phyloP scores from a whole-genome alignment of 2,888 invertebrate genomes.

The Agapetus fuscipes region DNA sequence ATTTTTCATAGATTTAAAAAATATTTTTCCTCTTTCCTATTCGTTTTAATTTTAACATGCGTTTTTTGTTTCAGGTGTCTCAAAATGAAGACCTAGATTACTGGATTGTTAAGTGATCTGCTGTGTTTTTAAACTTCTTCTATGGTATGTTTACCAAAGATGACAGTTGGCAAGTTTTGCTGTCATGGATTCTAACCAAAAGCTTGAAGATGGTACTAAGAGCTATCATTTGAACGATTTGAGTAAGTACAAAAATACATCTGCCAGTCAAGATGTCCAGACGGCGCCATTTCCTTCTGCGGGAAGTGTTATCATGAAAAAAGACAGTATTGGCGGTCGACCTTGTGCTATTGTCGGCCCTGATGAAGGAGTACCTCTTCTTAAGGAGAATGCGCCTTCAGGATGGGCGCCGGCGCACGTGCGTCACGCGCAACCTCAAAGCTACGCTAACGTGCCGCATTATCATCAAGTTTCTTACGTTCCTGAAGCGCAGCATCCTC shows the following conservation, averaged over 20 bases:
- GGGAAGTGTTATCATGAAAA: constrained; percentile 2
- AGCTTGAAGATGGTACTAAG: too few relatives aligned
- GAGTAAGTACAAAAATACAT: constrained; percentile 4
- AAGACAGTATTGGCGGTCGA: constrained; percentile 20
- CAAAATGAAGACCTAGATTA: too few relatives aligned
- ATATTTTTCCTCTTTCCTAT: too few relatives aligned
- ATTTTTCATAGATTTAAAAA: too few relatives aligned
- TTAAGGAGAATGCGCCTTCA: constrained; percentile 33
- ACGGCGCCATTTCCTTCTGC: background rate
- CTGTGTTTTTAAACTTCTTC: too few relatives aligned
- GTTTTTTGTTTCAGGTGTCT: too few relatives aligned
- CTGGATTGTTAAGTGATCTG: too few relatives aligned
- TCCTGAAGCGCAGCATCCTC: constrained; percentile 6
- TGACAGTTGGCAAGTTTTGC: too few relatives aligned
- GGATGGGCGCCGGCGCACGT: background rate
- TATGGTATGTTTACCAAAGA: too few relatives aligned
- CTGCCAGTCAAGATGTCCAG: constrained; percentile 1
- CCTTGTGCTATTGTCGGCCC: constrained; percentile 46
- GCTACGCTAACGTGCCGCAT: background rate
- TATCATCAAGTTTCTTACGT: background rate
- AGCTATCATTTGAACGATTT: constrained; percentile 1
- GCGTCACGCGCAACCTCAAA: background rate
- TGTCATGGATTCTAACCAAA: too few relatives aligned
- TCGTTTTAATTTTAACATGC: too few relatives aligned
- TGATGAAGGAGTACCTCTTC: constrained; percentile 37